These are phyloP conservation scores for Cheilinus undulatus DNA, from an alignment of 2,113 vertebrate genomes.

Conservation along the genomic window DNA sequence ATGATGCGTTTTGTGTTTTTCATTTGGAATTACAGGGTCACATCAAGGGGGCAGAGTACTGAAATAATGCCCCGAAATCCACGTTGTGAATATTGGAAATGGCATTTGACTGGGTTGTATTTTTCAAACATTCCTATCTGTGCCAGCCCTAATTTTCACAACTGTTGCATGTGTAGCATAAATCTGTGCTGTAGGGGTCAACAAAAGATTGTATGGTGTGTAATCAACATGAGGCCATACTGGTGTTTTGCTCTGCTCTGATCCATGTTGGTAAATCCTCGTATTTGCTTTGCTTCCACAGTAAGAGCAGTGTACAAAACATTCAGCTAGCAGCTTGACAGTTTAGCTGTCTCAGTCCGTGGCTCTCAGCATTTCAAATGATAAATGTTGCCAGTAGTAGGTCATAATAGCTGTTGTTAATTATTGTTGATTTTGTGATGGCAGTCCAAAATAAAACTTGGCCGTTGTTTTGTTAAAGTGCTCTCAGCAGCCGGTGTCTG, in stretches of 20 bases:
- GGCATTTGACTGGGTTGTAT: too few species aligned
- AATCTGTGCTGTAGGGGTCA: too few species aligned
- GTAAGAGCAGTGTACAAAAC: not conserved
- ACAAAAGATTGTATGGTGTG: not conserved
- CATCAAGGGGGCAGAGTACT: too few species aligned
- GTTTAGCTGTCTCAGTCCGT: not conserved
- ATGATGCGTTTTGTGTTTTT: too few species aligned
- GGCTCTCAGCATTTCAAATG: not conserved
- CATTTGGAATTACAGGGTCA: too few species aligned
- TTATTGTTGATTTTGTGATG: not conserved
- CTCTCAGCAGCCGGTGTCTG: not conserved
- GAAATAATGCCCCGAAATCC: too few species aligned
- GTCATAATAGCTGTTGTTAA: not conserved
- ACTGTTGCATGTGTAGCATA: too few species aligned
- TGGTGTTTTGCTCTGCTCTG: not conserved
- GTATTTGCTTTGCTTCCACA: not conserved
- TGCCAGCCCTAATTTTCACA: too few species aligned
- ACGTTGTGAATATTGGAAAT: too few species aligned
- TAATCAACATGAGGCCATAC: not conserved
- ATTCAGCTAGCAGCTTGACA: not conserved
- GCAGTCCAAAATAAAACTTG: slow-evolving; percentile 1
- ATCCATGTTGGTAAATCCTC: not conserved
- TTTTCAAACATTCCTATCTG: too few species aligned
- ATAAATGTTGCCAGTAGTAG: not conserved
- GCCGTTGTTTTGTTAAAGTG: not conserved